Evolutionary conservation across 2,888 invertebrate genomes (phyloP).

Genomic region (Meganola albula): DNA sequence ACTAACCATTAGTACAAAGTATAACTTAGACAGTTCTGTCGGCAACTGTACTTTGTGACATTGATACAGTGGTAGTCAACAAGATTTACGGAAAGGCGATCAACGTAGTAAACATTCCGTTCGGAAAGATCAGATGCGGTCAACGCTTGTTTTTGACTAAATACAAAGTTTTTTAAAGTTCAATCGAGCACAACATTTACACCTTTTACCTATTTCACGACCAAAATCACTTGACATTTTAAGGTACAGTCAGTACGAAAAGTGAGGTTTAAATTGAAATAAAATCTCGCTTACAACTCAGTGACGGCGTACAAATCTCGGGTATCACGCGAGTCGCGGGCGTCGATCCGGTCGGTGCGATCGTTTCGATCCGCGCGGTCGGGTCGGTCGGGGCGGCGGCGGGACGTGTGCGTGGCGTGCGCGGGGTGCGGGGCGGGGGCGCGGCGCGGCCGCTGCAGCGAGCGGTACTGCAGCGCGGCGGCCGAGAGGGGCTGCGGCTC

Average conservation of each 20-base stretch:
- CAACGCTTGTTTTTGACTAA: too few relatives aligned
- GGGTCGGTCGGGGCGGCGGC: conserved; percentile 82
- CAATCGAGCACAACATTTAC: too few relatives aligned
- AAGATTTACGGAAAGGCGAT: too few relatives aligned
- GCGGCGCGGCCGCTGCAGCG: conserved; percentile 74
- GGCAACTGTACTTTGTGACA: not conserved
- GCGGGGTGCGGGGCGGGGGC: conserved; percentile 56
- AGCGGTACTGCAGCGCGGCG: conserved; percentile 77
- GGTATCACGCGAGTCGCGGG: conserved; percentile 45
- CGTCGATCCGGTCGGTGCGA: conserved; percentile 14
- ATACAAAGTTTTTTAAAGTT: too few relatives aligned
- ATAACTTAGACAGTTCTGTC: too few relatives aligned
- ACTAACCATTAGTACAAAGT: too few relatives aligned
- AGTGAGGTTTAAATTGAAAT: too few relatives aligned
- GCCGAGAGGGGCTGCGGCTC: conserved; percentile 75
- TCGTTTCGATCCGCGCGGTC: conserved; percentile 57
- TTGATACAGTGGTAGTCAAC: not conserved
- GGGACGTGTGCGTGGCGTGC: conserved; percentile 73
- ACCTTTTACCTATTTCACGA: too few relatives aligned
- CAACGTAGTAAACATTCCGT: not conserved
- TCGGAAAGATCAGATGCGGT: too few relatives aligned
- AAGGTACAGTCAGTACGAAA: too few relatives aligned
- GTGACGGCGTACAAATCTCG: conserved; percentile 86
- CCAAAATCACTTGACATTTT: too few relatives aligned
- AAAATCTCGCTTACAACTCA: conserved; percentile 37